These are phyloP conservation scores for Porites divaricata DNA, from an alignment of 92 coral and sea anemone genomes.

Conservation along the genomic window DNA sequence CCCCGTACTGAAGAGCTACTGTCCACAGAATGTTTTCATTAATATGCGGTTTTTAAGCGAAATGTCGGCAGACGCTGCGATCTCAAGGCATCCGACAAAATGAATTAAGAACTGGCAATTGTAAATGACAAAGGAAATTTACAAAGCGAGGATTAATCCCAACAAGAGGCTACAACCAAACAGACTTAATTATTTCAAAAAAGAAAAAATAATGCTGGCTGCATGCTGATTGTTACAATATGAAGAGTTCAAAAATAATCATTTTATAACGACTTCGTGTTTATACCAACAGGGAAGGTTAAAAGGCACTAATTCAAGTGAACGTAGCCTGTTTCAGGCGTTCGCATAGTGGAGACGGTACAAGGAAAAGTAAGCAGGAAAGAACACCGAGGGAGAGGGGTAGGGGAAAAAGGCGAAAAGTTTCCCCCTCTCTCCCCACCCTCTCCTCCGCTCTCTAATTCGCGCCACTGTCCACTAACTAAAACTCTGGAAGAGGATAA, in stretches of 20 bases:
- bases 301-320: too few relatives aligned
- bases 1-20: too few relatives aligned
- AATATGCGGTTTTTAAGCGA: conserved; percentile 6
- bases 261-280: neutral
- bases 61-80: conserved; percentile 3
- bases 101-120: neutral
- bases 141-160: conserved; percentile 23
- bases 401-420: too few relatives aligned
- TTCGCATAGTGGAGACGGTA: too few relatives aligned
- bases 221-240: neutral
- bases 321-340: too few relatives aligned
- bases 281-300: neutral
- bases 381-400: too few relatives aligned
- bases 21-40: neutral
- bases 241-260: conserved; percentile 5
- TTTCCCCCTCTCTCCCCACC: too few relatives aligned
- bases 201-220: neutral
- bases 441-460: too few relatives aligned
- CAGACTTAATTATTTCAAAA: neutral
- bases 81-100: neutral
- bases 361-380: too few relatives aligned
- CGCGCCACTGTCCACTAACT: too few relatives aligned
- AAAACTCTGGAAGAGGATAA: too few relatives aligned
- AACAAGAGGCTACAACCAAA: neutral
- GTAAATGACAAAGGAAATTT: conserved; percentile 11